Evolutionary conservation across 1,140 invertebrate species (phyloP), one percentile per base, ranked within the genome.

Genomic region (Aphelenchoides avenae): DNA sequence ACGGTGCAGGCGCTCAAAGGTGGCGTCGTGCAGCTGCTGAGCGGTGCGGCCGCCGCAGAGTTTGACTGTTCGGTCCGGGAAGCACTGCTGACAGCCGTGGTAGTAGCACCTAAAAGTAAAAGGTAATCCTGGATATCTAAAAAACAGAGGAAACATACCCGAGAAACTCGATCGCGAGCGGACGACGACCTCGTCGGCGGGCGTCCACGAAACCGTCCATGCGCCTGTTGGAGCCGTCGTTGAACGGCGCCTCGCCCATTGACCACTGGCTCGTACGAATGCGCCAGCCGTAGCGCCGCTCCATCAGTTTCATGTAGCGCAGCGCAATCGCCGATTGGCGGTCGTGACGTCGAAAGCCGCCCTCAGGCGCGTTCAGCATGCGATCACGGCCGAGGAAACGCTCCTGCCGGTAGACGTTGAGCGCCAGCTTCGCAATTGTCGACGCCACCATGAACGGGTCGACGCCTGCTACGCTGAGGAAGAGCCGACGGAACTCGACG

Each of bases 221-320:
- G 2, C 42, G 4, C 0, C 51, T 39, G 13, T 52, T 46, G 15
- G 39, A 39, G 11, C 13, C 7, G 13, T 53, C 51, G 0, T 53
- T 46, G 2, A 53, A 9, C 20, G 42, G 18, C 1, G 51, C 51
- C 6, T 53, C 51, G 18, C 51, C 51, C 1, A 53, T 30, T 0
- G 51, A n/a, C 51, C 51, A 53, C 26, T 20, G 0, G 51, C 51
- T 18, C 44, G 33, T 1, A 46, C 39, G 5, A 53, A n/a, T 30
- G 29, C 20, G 13, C 39, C 39, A 20, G 2, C 39, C 18, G 5
- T 53, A 15, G 13, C 34, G 13, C 26, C 34, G 3, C 18, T 53
- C 51, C 27, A 53, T 46, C 6, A 53, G 18, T 1, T 30, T 13
- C 11, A 53, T 53, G 44, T 53, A 53, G 0, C 51, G 46, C 5